Evolutionary conservation across 2,888 invertebrate species (phyloP).

Genomic region (Frankliniella intonsa): DNA sequence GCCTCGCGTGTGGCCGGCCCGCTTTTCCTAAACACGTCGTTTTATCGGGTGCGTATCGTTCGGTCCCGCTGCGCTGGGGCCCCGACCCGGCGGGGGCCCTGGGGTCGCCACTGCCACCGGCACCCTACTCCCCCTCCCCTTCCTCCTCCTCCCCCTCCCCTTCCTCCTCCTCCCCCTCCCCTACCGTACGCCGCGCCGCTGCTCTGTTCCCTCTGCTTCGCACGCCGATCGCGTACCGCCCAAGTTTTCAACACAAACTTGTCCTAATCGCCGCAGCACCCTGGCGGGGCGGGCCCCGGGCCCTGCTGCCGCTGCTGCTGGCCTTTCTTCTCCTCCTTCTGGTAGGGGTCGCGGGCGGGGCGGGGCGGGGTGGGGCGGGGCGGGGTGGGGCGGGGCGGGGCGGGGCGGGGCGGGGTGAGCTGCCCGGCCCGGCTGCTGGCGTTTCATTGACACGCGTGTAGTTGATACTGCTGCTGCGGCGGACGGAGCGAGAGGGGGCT

Average conservation of each 20-base stretch:
- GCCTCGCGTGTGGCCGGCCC: too few relatives aligned
- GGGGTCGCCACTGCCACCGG: neutral
- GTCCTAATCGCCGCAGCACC: neutral
- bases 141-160: neutral
- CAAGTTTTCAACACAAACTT: constrained; percentile 22
- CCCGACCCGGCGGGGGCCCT: neutral
- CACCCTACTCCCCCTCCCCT: neutral
- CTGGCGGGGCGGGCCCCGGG: too few relatives aligned
- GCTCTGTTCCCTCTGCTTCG: neutral
- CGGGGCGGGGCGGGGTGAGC: neutral
- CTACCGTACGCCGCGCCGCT: neutral
- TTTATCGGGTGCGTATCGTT: too few relatives aligned
- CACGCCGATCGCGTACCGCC: constrained; percentile 6
- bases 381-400: too few relatives aligned
- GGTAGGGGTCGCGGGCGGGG: neutral
- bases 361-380: neutral
- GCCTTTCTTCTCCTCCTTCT: neutral
- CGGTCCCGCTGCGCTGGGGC: neutral
- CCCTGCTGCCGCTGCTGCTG: neutral
- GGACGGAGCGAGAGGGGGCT: too few relatives aligned
- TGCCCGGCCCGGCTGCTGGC: too few relatives aligned
- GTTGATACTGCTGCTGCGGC: too few relatives aligned
- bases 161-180: neutral
- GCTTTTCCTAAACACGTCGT: too few relatives aligned
- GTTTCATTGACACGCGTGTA: too few relatives aligned